phyloP scores from a whole-genome alignment of 30 jellyfish, hydroid and myxozoan species.

The Aurelia aurita complex sp. Pacific region DNA sequence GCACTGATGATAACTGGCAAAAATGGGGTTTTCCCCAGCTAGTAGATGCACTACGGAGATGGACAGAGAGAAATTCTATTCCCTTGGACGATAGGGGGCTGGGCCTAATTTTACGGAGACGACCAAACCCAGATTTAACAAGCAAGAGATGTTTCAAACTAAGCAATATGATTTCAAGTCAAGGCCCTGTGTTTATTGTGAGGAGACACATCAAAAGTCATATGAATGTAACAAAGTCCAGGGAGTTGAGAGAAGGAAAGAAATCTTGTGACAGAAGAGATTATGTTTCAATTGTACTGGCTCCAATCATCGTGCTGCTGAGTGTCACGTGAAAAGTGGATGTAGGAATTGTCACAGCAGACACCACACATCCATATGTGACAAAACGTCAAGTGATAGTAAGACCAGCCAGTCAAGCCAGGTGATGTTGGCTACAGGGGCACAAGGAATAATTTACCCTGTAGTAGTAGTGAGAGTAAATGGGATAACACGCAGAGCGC shows the following conservation, averaged over 20 bases:
- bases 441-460: slow-evolving; percentile 38
- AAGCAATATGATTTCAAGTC: no score
- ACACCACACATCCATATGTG: slow-evolving; percentile 64
- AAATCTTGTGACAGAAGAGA: slow-evolving; percentile 24
- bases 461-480: slow-evolving; percentile 56
- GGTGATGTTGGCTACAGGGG: slow-evolving; percentile 48
- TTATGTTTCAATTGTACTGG: slow-evolving; percentile 68
- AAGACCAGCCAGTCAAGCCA: slow-evolving; percentile 23
- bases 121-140: no score
- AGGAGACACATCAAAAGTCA: slow-evolving; percentile 20
- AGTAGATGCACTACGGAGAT: no score
- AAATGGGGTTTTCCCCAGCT: slow-evolving; percentile 42
- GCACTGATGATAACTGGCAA: slow-evolving; percentile 49
- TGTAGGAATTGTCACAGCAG: slow-evolving; percentile 60
- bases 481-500: slow-evolving; percentile 65
- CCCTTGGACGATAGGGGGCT: no score
- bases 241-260: slow-evolving; percentile 28
- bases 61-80: no score
- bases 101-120: no score
- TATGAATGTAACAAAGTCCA: slow-evolving; percentile 33
- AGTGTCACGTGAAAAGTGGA: slow-evolving; percentile 49
- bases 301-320: slow-evolving; percentile 51
- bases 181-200: slow-evolving; percentile 43
- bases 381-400: slow-evolving; percentile 20
- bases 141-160: no score